Evolutionary conservation across 2,888 invertebrate genomes (phyloP), one percentile per base, ranked within the genome.

Genomic region (Muscina levida): DNA sequence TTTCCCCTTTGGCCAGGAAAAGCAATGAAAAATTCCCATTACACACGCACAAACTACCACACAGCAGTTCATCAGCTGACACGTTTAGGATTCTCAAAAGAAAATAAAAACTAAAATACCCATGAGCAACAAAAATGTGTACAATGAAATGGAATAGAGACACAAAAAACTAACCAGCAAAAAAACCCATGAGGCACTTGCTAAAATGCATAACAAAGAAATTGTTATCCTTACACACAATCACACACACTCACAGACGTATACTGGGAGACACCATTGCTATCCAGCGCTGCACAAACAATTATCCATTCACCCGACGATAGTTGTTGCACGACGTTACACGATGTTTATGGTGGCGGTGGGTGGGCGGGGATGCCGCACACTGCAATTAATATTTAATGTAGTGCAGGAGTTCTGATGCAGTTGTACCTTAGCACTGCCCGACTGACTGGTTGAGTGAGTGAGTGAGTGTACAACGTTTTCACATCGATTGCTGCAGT

Each of bases 401-500:
- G 71, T n/a, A 66, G 48, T 26, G n/a, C 67, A 68, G 67, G 57
- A 68, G 77, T 68, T 71, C 48, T 66, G 62, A 72, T 81, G 81
- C 81, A 72, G 81, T 65, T 51, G 42, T 42, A 31, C 3, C 31
- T 31, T 3, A 31, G 22, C 56, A 15, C 59, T 56, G 24, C 48
- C 15, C 13, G 39, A 19, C 31, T 3, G 31, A 31, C 31, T 31
- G 8, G 8, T 3, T 31, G 31, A 31, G 31, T 3, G 31, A 31
- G 4, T 31, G 8, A 31, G 31, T 31, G 31, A 31, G 31, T 31
- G 8, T 3, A 31, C 4, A 5, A 31, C 31, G 31, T 5, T 31
- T 31, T 15, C 39, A 70, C 24, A 68, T 72, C 62, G 74, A 74
- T 72, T 77, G 81, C 74, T 77, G 81, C 81, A 81, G 81, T 81